phyloP scores from a whole-genome alignment of 1,140 invertebrate species.

The Ctenoplectra terminalis region DNA sequence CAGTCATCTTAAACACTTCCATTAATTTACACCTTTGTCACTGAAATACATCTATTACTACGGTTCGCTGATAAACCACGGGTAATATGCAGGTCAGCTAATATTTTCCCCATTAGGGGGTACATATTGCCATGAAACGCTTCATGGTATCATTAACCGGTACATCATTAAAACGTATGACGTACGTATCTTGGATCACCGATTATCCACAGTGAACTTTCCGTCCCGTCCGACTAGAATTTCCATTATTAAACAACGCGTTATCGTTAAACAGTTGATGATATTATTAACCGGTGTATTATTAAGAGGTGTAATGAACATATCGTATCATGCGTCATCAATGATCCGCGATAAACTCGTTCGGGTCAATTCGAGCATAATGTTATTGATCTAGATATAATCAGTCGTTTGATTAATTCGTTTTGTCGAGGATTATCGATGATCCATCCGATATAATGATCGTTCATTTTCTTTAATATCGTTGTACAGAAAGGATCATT shows the following conservation, averaged over 20 bases:
- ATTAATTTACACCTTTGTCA: background rate
- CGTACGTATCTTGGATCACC: background rate
- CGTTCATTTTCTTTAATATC: background rate
- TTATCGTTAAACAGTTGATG: too few species aligned
- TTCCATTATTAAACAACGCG: conserved; percentile 25
- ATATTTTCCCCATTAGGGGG: background rate
- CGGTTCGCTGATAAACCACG: background rate
- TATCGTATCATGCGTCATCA: background rate
- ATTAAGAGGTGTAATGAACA: background rate
- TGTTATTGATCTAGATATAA: background rate
- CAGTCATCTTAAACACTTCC: background rate
- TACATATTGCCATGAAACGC: background rate
- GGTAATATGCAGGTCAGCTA: background rate
- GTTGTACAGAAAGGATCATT: background rate
- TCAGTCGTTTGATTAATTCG: conserved; percentile 1
- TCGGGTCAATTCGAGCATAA: background rate
- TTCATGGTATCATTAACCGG: background rate
- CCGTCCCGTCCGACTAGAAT: background rate
- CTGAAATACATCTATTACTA: background rate
- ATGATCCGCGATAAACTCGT: background rate
- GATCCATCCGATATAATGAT: background rate
- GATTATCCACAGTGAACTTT: background rate
- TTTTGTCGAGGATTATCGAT: background rate
- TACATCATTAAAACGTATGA: background rate
- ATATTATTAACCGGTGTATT: background rate